These are phyloP conservation scores for Diachasma alloeum DNA, from an alignment of 1,140 invertebrate genomes.

Conservation along the genomic window DNA sequence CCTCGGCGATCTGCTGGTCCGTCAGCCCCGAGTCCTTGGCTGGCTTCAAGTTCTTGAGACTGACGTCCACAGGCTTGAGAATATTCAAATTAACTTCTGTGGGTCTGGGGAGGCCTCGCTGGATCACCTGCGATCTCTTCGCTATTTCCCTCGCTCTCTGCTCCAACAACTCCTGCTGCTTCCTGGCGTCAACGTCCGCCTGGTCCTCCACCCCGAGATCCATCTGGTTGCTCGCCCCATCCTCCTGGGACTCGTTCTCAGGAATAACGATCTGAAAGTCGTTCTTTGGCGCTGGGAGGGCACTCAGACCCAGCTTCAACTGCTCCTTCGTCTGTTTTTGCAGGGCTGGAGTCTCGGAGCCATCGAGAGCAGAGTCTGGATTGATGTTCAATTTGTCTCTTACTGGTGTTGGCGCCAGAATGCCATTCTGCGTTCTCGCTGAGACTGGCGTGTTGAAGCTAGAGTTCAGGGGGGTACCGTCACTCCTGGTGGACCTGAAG, in stretches of 20 bases:
- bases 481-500: slow-evolving; percentile 68
- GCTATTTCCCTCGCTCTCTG: slow-evolving; percentile 77
- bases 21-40: neutral
- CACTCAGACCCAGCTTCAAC: slow-evolving; percentile 77
- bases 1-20: slow-evolving; percentile 75
- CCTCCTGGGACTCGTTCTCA: slow-evolving; percentile 77
- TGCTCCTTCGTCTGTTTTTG: slow-evolving; percentile 79
- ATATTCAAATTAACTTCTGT: slow-evolving; percentile 85
- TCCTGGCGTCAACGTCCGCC: slow-evolving; percentile 84
- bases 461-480: slow-evolving; percentile 55
- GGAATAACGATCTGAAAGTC: slow-evolving; percentile 99
- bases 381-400: slow-evolving; percentile 97
- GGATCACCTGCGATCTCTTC: slow-evolving; percentile 87
- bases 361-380: slow-evolving; percentile 79
- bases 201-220: slow-evolving; percentile 17
- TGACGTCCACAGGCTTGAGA: slow-evolving; percentile 75
- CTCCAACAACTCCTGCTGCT: slow-evolving; percentile 70
- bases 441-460: slow-evolving; percentile 60
- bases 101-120: slow-evolving; percentile 88
- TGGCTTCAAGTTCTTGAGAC: slow-evolving; percentile 68
- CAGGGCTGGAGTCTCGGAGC: slow-evolving; percentile 73
- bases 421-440: slow-evolving; percentile 50
- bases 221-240: slow-evolving; percentile 78
- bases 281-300: slow-evolving; percentile 90
- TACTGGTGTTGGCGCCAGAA: slow-evolving; percentile 71